Conservation (phyloP, 1,140 invertebrate species). For the Lithobius niger region DNA sequence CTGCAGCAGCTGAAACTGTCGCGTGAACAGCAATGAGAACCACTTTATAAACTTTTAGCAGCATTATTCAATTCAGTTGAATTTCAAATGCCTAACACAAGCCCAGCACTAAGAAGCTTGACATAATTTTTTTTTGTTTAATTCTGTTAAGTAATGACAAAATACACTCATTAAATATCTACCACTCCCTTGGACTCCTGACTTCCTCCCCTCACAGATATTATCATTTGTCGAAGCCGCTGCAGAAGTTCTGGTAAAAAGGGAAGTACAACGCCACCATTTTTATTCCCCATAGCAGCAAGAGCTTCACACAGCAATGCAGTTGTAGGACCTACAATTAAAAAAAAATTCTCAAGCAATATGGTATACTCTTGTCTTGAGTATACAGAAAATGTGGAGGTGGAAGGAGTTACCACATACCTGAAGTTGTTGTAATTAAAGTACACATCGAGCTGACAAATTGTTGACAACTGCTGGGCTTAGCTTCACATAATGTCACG, state of each 20-base stretch:
- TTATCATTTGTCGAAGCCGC: conserved; percentile 29
- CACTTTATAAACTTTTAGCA: background rate
- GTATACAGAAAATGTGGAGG: too few relatives aligned
- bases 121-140: background rate
- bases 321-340: conserved; percentile 23
- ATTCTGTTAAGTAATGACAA: conserved; percentile 8
- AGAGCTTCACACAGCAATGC: conserved; percentile 48
- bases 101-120: background rate
- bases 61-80: background rate
- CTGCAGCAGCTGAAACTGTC: too few relatives aligned
- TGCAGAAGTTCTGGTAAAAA: conserved; percentile 42
- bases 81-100: background rate
- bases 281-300: conserved; percentile 54
- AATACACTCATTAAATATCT: conserved; percentile 3
- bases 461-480: conserved; percentile 41
- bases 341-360: too few relatives aligned
- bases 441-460: conserved; percentile 47
- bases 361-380: too few relatives aligned
- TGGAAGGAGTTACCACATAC: too few relatives aligned
- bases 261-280: conserved; percentile 41
- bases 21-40: too few relatives aligned
- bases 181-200: conserved; percentile 14
- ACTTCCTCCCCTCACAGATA: conserved; percentile 11
- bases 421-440: conserved; percentile 2
- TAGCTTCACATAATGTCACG: conserved; percentile 48